Conservation (phyloP, 2,113 vertebrate genomes). For the Syngnathoides biaculeatus region DNA sequence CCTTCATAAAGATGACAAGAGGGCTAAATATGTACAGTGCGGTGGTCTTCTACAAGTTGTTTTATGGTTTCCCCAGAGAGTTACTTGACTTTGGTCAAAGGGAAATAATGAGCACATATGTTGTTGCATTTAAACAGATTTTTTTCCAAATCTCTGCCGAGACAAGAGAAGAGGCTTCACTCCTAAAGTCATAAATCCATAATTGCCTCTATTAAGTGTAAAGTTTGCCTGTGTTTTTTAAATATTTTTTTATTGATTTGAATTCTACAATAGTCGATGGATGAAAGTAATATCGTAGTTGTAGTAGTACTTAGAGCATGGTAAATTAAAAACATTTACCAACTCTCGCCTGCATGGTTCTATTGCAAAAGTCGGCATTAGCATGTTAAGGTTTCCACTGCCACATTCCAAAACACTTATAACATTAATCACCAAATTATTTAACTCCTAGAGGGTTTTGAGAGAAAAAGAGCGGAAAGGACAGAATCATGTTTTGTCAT, state of each 20-base stretch:
- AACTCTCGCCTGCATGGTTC: conserved; percentile 35
- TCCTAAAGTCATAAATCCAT: conserved; percentile 52
- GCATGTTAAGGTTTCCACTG: conserved; percentile 35
- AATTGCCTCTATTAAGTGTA: conserved; percentile 41
- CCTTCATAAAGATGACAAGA: conserved; percentile 58
- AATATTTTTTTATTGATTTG: too few relatives aligned
- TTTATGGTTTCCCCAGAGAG: conserved; percentile 51
- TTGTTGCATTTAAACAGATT: conserved; percentile 18
- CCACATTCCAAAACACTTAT: conserved; percentile 36
- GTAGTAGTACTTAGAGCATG: conserved; percentile 5
- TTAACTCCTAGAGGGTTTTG: conserved; percentile 35
- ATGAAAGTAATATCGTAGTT: conserved; percentile 6
- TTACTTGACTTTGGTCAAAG: conserved; percentile 24
- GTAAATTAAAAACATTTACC: conserved; percentile 42
- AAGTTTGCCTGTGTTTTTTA: conserved; percentile 35
- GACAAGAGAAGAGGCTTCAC: conserved; percentile 42
- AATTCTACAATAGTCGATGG: conserved; percentile 23
- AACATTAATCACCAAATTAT: conserved; percentile 55
- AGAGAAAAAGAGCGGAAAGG: conserved; percentile 16
- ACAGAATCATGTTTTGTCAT: conserved; percentile 39
- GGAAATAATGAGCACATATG: conserved; percentile 50
- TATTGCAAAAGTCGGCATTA: conserved; percentile 52
- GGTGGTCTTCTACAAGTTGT: conserved; percentile 51
- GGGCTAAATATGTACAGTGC: conserved; percentile 48
- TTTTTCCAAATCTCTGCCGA: conserved; percentile 18